These are phyloP conservation scores for Myrmecobius fasciatus DNA, from an alignment of 2,113 vertebrate species.

Conservation along the genomic window DNA sequence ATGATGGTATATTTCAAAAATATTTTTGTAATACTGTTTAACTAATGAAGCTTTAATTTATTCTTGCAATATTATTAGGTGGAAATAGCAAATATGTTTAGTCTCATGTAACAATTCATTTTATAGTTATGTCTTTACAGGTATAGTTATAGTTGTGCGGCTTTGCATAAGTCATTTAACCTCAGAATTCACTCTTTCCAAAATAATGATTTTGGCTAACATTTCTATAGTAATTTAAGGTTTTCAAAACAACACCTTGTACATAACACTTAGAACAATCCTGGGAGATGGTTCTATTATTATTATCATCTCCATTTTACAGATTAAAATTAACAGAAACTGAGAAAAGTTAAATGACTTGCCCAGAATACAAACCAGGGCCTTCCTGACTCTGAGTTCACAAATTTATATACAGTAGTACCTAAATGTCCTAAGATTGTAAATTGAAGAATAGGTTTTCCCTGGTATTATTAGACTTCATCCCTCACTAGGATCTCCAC, in stretches of 20 bases:
- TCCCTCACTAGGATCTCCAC: background rate
- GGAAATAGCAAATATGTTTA: no score
- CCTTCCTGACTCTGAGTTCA: background rate
- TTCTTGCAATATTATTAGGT: no score
- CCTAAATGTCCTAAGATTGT: background rate
- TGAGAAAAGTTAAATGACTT: background rate
- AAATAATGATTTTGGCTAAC: background rate
- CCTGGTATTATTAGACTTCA: background rate
- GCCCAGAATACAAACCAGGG: background rate
- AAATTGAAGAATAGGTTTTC: background rate
- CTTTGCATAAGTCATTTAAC: no score
- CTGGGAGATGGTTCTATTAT: no score
- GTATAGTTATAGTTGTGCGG: no score
- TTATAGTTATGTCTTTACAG: no score
- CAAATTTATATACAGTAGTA: background rate
- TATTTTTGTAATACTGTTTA: background rate
- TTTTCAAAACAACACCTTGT: background rate
- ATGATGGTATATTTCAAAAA: background rate
- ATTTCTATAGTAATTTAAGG: background rate
- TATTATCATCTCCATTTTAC: background rate
- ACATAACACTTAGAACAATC: background rate
- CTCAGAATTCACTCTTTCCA: background rate
- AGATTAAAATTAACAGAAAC: background rate
- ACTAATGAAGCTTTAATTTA: no score
- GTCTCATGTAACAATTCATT: no score